Conservation (phyloP, 1,140 invertebrate genomes). For the Uloborus diversus region DNA sequence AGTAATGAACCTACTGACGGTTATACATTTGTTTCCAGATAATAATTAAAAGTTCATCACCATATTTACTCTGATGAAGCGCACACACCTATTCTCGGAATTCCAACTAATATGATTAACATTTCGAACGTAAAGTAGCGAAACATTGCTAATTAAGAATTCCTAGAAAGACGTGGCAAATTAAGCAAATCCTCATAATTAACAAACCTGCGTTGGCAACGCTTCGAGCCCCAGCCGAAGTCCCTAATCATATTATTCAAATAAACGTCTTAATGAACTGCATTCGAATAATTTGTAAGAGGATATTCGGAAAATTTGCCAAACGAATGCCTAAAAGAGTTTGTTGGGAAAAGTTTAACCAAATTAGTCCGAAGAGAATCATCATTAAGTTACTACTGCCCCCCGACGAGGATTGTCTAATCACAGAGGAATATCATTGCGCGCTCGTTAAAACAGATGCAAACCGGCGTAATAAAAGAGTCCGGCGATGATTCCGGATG, state of each 20-base stretch:
- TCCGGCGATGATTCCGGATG: conserved; percentile 32
- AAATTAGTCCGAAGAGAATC: conserved; percentile 40
- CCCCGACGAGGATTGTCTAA: background rate
- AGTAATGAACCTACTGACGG: too few relatives aligned
- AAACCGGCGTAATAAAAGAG: conserved; percentile 39
- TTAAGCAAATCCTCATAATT: conserved; percentile 47
- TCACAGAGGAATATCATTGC: conserved; percentile 36
- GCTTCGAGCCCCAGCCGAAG: background rate
- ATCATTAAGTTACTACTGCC: conserved; percentile 25
- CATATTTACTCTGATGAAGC: background rate
- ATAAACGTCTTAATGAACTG: conserved; percentile 43
- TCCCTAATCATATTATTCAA: conserved; percentile 48
- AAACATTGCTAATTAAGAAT: conserved; percentile 32
- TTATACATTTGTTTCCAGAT: too few relatives aligned
- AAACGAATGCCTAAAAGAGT: conserved; percentile 29
- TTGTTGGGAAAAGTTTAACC: conserved; percentile 19
- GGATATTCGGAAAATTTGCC: conserved; percentile 6
- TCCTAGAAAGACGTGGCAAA: conserved; percentile 28
- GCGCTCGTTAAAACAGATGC: conserved; percentile 32
- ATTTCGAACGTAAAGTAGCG: conserved; percentile 2
- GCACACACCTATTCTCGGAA: background rate
- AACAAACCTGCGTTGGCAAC: background rate
- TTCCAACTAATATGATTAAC: conserved; percentile 34
- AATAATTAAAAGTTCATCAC: conserved; percentile 39
- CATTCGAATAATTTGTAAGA: conserved; percentile 32